Percentiles rank a stretch among this genome's conserved stretches.
These are phyloP conservation scores for Hydrotaea diabolus DNA, from an alignment of 2,888 invertebrate species.

Conservation along the genomic window DNA sequence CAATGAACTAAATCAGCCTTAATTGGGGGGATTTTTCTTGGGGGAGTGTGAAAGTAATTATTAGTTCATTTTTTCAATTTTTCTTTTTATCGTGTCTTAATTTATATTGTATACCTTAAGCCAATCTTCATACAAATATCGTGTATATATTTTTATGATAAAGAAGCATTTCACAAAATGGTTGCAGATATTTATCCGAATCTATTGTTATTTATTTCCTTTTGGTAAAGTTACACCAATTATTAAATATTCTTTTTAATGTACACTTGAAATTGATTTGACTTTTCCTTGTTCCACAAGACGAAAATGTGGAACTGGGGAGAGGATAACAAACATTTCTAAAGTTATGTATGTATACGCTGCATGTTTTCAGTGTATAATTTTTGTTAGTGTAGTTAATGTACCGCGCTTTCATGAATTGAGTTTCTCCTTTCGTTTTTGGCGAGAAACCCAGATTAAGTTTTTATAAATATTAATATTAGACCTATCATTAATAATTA, in stretches of 20 bases:
- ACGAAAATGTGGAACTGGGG: background rate
- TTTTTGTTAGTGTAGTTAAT: conserved; percentile 62
- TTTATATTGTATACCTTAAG: background rate
- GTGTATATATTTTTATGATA: background rate
- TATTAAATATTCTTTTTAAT: background rate
- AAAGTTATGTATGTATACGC: background rate
- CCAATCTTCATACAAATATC: conserved; percentile 13
- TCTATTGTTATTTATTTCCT: background rate
- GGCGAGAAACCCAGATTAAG: conserved; percentile 49
- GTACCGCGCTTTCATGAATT: conserved; percentile 67
- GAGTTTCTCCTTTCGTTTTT: conserved; percentile 43
- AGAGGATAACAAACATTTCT: background rate
- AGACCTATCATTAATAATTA: conserved; percentile 10
- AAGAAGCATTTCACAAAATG: background rate
- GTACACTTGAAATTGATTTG: conserved; percentile 8
- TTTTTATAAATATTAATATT: conserved; percentile 42
- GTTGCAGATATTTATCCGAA: background rate
- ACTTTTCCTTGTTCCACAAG: background rate
- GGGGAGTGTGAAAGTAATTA: background rate
- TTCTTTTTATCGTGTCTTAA: background rate
- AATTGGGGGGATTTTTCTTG: conserved; percentile 28
- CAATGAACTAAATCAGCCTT: conserved; percentile 63
- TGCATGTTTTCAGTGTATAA: conserved; percentile 19
- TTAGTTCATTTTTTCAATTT: conserved; percentile 30
- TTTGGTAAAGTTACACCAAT: background rate